Conservation (phyloP, 2,113 vertebrate genomes). For the Malurus melanocephalus region DNA sequence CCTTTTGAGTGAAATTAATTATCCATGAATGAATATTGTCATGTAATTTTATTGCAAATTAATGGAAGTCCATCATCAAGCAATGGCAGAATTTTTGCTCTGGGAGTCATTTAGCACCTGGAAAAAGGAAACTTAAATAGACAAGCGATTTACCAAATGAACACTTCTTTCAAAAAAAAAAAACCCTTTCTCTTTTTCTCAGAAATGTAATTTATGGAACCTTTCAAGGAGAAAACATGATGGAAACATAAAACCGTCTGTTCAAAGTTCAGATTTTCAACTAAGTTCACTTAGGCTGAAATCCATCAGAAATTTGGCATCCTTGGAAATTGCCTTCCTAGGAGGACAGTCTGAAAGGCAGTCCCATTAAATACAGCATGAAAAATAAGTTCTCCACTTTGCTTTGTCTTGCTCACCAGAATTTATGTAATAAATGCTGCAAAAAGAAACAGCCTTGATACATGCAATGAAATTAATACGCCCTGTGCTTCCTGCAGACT, state of each 20-base stretch:
- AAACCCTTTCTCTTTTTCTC: neutral
- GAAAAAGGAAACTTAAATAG: conserved; percentile 9
- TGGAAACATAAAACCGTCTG: conserved; percentile 15
- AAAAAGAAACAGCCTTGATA: neutral
- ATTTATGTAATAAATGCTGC: neutral
- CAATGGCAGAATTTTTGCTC: neutral
- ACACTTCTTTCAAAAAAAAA: conserved; percentile 23
- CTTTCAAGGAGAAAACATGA: conserved; percentile 30
- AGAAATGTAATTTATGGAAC: conserved; percentile 39
- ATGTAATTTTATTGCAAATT: conserved; percentile 13
- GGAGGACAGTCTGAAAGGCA: neutral
- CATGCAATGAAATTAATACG: neutral
- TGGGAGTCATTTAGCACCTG: neutral
- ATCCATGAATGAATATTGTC: neutral
- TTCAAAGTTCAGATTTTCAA: conserved; percentile 11
- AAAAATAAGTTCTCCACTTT: conserved; percentile 18
- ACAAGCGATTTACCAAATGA: conserved; percentile 17
- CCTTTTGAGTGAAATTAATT: neutral
- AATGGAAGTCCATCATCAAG: neutral
- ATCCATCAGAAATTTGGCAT: neutral
- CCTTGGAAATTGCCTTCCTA: neutral
- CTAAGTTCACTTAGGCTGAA: conserved; percentile 25
- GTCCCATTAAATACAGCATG: conserved; percentile 14
- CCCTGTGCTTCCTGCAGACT: neutral
- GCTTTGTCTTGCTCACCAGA: conserved; percentile 30